These are phyloP conservation scores for Zeugodacus cucurbitae DNA, from an alignment of 1,140 invertebrate genomes.

Conservation along the genomic window DNA sequence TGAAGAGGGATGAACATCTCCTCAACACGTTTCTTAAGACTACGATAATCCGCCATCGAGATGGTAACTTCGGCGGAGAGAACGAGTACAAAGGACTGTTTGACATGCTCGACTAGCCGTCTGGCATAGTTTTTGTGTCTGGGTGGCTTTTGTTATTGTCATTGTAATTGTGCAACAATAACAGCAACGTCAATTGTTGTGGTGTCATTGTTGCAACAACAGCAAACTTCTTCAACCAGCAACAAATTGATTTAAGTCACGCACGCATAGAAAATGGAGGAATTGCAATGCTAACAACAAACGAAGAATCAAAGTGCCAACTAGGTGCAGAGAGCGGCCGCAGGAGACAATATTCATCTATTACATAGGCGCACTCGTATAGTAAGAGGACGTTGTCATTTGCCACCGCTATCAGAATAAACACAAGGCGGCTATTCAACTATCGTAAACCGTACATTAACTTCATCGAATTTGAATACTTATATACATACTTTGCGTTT, in stretches of 20 bases:
- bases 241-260: slow-evolving; percentile 33
- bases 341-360: background rate
- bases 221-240: background rate
- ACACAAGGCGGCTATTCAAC: too few relatives aligned
- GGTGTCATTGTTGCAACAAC: background rate
- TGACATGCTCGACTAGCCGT: background rate
- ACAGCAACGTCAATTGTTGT: too few relatives aligned
- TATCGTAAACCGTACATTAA: background rate
- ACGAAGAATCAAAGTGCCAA: background rate
- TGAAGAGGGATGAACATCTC: too few relatives aligned
- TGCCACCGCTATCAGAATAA: background rate
- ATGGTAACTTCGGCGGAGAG: background rate
- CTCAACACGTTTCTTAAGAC: too few relatives aligned
- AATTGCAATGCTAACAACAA: background rate
- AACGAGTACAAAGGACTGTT: background rate
- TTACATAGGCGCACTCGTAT: background rate
- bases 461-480: too few relatives aligned
- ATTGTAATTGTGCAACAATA: background rate
- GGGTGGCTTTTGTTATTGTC: background rate
- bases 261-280: background rate
- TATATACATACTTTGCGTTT: too few relatives aligned
- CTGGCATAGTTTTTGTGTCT: background rate
- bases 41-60: background rate
- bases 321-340: background rate
- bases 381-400: too few relatives aligned